Conservation (phyloP, 2,888 invertebrate genomes). For the Yponomeuta evonymella region DNA sequence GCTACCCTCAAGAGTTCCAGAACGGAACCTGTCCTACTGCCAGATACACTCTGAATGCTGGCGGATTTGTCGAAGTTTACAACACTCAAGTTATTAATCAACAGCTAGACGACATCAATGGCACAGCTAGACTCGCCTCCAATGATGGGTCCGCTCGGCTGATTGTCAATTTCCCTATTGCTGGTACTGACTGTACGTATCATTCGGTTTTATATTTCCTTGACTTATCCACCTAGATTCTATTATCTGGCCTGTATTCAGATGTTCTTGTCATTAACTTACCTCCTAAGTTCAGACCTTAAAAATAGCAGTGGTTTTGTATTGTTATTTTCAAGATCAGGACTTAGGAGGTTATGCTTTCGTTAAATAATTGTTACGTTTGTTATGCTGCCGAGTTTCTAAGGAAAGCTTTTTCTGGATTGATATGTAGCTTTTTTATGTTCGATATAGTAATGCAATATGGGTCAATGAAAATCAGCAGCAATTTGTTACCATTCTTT, state of each 20-base stretch:
- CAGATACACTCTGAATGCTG: constrained; percentile 24
- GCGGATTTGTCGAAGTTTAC: constrained; percentile 27
- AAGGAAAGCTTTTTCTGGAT: no score
- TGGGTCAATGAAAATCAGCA: neutral
- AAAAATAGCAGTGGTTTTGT: no score
- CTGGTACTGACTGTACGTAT: constrained; percentile 40
- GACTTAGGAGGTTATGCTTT: no score
- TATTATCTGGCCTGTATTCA: no score
- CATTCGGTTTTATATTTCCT: neutral
- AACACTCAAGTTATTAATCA: constrained; percentile 29
- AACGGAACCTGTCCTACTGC: constrained; percentile 37
- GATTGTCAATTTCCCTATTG: constrained; percentile 43
- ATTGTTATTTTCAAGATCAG: no score
- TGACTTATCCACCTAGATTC: neutral
- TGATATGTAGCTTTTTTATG: no score
- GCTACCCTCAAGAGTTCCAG: constrained; percentile 36
- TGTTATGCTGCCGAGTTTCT: no score
- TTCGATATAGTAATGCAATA: no score
- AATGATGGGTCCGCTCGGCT: constrained; percentile 57
- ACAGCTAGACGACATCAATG: constrained; percentile 27
- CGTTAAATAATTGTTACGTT: no score
- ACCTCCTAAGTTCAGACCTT: no score
- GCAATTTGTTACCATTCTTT: neutral
- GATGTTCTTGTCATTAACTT: no score
- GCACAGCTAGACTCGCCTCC: constrained; percentile 46